A percentile compares a stretch with the other conserved stretches of the same genome.
These are phyloP conservation scores for Bujurquina vittata DNA, from an alignment of 2,113 vertebrate species.

Conservation along the genomic window DNA sequence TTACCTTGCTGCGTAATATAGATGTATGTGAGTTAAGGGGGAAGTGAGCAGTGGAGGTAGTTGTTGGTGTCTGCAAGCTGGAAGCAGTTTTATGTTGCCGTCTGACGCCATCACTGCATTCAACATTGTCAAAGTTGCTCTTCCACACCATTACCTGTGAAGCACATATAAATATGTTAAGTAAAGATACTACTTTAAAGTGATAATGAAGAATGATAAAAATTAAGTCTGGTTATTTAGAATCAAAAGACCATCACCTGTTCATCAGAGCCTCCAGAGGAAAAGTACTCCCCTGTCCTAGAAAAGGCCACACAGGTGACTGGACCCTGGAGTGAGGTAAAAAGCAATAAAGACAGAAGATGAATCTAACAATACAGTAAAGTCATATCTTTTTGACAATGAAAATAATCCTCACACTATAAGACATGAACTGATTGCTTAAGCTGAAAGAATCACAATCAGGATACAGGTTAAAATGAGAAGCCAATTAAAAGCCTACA, in stretches of 20 bases:
- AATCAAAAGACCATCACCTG: slow-evolving; percentile 72
- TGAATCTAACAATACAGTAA: not conserved
- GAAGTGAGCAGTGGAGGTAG: slow-evolving; percentile 18
- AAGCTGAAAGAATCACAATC: not conserved
- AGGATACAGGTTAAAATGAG: not conserved
- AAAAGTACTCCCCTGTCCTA: slow-evolving; percentile 88
- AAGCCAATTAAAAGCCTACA: not conserved
- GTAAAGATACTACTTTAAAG: not conserved
- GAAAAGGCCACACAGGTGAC: slow-evolving; percentile 91
- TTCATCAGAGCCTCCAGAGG: slow-evolving; percentile 94
- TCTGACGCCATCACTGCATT: slow-evolving; percentile 74
- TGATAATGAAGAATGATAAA: not conserved
- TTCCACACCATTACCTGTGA: slow-evolving; percentile 96
- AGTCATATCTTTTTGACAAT: not conserved
- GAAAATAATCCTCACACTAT: not conserved
- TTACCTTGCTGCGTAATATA: slow-evolving; percentile 58
- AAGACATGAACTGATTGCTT: not conserved
- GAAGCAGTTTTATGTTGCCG: slow-evolving; percentile 57
- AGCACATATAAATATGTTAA: not conserved
- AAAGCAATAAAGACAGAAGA: not conserved
- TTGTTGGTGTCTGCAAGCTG: slow-evolving; percentile 37
- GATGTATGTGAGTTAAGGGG: slow-evolving; percentile 8
- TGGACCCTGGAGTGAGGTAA: slow-evolving; percentile 81
- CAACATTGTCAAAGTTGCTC: slow-evolving; percentile 87
- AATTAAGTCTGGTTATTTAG: not conserved